Conservation (phyloP, 2,888 invertebrate genomes). For the Caenorhabditis afra region DNA sequence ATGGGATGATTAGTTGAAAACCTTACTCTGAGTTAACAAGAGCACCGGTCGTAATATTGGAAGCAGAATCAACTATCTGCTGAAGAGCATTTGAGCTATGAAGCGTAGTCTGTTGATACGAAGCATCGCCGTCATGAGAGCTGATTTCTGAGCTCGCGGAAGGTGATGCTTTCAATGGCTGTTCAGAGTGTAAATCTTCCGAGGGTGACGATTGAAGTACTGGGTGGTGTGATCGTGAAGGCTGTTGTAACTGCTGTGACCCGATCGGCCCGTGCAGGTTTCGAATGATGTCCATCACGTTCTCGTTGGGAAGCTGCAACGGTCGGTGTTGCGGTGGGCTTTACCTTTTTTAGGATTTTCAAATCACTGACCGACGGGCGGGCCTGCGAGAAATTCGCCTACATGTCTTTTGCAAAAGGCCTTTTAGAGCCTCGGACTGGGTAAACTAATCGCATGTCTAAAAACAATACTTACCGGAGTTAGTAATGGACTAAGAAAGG, state of each 20-base stretch:
- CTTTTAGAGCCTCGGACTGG: too few relatives aligned
- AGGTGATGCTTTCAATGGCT: conserved; percentile 36
- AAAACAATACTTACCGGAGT: conserved; percentile 27
- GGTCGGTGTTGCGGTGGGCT: too few relatives aligned
- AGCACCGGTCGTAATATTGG: conserved; percentile 4
- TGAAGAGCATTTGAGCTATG: too few relatives aligned
- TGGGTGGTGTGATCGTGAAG: background rate
- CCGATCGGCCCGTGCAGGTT: too few relatives aligned
- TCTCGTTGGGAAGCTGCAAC: too few relatives aligned
- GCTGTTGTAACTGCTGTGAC: background rate
- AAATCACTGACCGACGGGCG: too few relatives aligned
- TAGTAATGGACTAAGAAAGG: conserved; percentile 50
- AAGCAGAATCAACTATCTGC: conserved; percentile 25
- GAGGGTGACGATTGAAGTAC: background rate
- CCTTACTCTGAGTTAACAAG: background rate
- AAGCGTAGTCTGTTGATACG: background rate
- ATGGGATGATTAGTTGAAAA: too few relatives aligned
- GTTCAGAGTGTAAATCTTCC: conserved; percentile 11
- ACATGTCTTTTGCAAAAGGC: too few relatives aligned
- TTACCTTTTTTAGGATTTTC: too few relatives aligned
- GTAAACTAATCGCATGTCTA: too few relatives aligned
- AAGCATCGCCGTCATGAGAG: conserved; percentile 1
- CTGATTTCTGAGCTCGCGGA: conserved; percentile 28
- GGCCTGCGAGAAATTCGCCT: too few relatives aligned
- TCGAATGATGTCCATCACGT: too few relatives aligned